Percentiles rank a stretch among this genome's conserved stretches.
phyloP scores from a whole-genome alignment of 2,113 vertebrate species.

The Albula glossodonta region DNA sequence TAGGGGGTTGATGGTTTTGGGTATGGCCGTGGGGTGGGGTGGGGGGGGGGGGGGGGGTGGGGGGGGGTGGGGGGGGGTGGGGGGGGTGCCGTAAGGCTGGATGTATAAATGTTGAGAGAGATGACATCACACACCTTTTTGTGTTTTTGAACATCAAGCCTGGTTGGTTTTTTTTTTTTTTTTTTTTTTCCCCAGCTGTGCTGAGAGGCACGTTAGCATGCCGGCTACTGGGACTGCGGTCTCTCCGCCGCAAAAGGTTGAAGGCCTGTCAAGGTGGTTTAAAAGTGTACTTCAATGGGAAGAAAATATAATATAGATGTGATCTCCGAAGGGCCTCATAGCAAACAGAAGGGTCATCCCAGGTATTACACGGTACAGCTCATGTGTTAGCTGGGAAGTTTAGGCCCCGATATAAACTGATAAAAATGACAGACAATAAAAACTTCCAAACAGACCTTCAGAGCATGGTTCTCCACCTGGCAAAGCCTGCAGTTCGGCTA shows the following conservation, averaged over 20 bases:
- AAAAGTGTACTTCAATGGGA: neutral
- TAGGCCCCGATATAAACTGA: neutral
- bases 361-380: neutral
- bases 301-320: slow-evolving; percentile 17
- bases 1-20: no score
- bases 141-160: neutral
- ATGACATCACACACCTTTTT: neutral
- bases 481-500: neutral
- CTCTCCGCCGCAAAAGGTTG: neutral
- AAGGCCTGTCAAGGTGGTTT: no score
- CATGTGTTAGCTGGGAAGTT: neutral
- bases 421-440: no score
- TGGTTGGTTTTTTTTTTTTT: no score
- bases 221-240: neutral
- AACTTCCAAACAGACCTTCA: neutral
- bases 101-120: neutral
- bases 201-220: neutral
- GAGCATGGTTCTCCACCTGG: neutral
- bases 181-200: neutral
- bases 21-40: slow-evolving; percentile 33
- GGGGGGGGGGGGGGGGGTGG: neutral
- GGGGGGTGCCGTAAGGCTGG: neutral
- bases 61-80: neutral
- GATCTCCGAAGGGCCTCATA: slow-evolving; percentile 4
- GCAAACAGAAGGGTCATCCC: slow-evolving; percentile 5